Evolutionary conservation across 1,140 invertebrate species (phyloP), one percentile per base, ranked within the genome.

Genomic region (Atta texana): DNA sequence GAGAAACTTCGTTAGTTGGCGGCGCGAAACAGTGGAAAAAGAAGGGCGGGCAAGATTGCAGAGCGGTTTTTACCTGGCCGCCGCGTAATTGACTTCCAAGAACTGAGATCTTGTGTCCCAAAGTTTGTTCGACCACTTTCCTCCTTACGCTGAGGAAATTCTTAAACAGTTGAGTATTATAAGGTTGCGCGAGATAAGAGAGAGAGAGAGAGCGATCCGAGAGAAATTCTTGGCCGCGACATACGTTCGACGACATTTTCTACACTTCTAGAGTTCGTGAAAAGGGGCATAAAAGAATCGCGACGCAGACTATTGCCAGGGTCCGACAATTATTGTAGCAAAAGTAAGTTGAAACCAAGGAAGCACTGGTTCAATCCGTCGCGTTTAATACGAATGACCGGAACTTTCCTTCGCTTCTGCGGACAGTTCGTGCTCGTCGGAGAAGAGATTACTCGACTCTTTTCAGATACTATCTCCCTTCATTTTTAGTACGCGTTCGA

Each of bases 81-180:
- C 21, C 49, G 63, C 75, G 85, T 90, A 90, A 90, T 90, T 90
- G 89, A 89, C 89, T 89, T 78, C 24, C 85, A 44, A 28, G 59
- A 89, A 89, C 72, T 87, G 72, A 74, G 87, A 78, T 87, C 89
- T 89, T 80, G 85, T 69, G 88, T 75, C 66, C 6, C 16, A n/a
- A 87, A 90, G 53, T 90, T 90, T 85, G 55, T 5, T 6, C 49
- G 16, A 66, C 53, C 34, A 68, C 63, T 44, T 86, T 80, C 31
- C 66, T 49, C 16, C 39, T 61, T 61, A 10, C 55, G 68, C 61
- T 2, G 75, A 72, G 72, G 53, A 69, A 63, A 71, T 74, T 84
- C 72, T 90, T 90, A 89, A 90, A 78, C 78, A 84, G 85, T 69
- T 10, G 59, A 34, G 57, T 89, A 80, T 80, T 84, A 84, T 55